Evolutionary conservation across 2,888 invertebrate species (phyloP).

Genomic region (Steromphala cineraria): DNA sequence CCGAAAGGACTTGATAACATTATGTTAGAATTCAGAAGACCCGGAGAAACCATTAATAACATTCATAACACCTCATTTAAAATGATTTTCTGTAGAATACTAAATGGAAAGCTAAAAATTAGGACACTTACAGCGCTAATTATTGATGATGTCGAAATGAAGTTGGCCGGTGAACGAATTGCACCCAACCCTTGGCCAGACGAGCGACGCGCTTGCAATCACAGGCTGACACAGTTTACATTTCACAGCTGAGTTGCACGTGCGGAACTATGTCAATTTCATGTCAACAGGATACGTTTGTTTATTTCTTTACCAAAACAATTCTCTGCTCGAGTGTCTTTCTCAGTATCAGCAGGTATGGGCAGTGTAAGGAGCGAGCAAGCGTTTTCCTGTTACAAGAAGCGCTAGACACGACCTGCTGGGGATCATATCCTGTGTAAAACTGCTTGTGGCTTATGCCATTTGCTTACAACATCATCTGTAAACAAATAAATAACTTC

Average conservation of each 20-base stretch:
- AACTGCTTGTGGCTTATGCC: neutral
- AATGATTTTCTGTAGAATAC: no score
- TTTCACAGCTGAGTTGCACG: constrained; percentile 20
- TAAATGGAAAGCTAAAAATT: no score
- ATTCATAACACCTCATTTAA: no score
- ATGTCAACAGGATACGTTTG: constrained; percentile 21
- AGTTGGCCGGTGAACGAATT: no score
- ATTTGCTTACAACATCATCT: constrained; percentile 9
- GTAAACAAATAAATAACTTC: constrained; percentile 15
- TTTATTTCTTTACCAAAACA: constrained; percentile 20
- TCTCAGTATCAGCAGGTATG: constrained; percentile 6
- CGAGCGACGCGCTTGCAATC: neutral
- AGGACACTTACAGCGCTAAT: no score
- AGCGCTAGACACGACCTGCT: neutral
- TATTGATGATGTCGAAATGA: neutral
- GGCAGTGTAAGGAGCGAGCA: neutral
- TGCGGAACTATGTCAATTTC: constrained; percentile 21
- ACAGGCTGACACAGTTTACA: constrained; percentile 6
- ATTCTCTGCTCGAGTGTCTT: constrained; percentile 17
- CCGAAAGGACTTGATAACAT: constrained; percentile 3
- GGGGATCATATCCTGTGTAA: neutral
- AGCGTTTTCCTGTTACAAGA: neutral
- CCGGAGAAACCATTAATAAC: neutral
- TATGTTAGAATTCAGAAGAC: neutral
- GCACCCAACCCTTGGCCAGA: no score